Evolutionary conservation across 2,797 vertebrate species (phyloP), one percentile per base, ranked within the genome.

Genomic region (Phalloptychus januarius): DNA sequence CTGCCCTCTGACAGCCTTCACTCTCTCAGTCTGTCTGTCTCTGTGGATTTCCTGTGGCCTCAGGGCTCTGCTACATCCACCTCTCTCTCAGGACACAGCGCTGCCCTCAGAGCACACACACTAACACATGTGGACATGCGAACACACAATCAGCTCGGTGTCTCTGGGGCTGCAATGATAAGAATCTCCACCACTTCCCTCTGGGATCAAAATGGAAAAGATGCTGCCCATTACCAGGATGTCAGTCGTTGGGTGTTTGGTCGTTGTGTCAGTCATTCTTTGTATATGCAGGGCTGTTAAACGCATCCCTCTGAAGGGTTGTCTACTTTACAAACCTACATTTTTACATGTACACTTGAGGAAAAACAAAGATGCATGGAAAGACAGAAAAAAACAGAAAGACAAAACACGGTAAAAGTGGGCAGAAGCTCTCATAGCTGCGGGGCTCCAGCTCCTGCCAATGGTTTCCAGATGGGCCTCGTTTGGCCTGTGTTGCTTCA

Each of bases 401-500:
- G 79, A 67, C 44, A 52, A 79, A 67, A 75, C 72, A 74, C 88
- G 86, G 96, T 97, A 96, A 96, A 96, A 94, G 81, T 93, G 89
- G 95, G 95, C 95, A 92, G 94, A 82, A 94, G 87, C 93, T 95
- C 92, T 94, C 78, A 74, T 95, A 90, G 94, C 94, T 93, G 87
- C 84, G 91, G 79, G 94, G 94, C 86, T 96, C 93, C 95, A 96
- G 95, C 91, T 90, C 76, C 78, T 93, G 83, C 94, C 97, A 97
- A 98, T 98, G 93, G 96, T 93, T 97, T 97, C 97, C 98, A 99
- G 97, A 97, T 98, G 98, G 92, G 44, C 85, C 92, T 96, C 94
- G 96, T 97, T 98, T 96, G 96, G 95, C 76, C 89, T 13, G 89
- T 91, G 83, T 82, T 80, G 82, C 85, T 88, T 71, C 79, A 87